These are phyloP conservation scores for Halcyon badia DNA, from an alignment of 2,797 vertebrate species.

Conservation along the genomic window DNA sequence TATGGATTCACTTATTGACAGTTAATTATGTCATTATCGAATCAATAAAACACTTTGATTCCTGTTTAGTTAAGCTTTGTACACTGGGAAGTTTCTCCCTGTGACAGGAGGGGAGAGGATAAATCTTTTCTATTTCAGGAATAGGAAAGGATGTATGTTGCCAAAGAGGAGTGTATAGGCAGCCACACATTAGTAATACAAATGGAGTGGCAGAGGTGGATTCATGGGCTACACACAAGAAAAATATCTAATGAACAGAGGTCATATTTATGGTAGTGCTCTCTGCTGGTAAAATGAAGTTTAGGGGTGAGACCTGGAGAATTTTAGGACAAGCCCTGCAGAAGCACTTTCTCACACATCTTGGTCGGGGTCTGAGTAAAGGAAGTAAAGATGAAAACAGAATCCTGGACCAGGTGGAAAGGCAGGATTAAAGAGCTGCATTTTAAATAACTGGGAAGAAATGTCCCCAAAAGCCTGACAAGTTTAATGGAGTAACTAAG, in stretches of 20 bases:
- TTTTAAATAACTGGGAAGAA: not conserved
- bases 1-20: not conserved
- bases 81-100: not conserved
- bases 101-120: not conserved
- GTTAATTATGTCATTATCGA: not conserved
- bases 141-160: not conserved
- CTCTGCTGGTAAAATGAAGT: not conserved
- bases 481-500: not conserved
- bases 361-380: not conserved
- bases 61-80: not conserved
- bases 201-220: not conserved
- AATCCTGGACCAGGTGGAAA: not conserved
- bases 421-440: not conserved
- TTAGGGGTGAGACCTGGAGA: not conserved
- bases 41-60: not conserved
- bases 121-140: not conserved
- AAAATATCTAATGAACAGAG: not conserved
- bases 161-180: not conserved
- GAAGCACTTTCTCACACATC: not conserved
- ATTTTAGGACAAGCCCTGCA: not conserved
- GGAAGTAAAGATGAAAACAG: not conserved
- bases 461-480: not conserved
- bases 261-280: not conserved
- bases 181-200: not conserved
- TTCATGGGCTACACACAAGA: not conserved